A percentile compares a stretch with the other conserved stretches of the same genome.
Evolutionary conservation across 2,888 invertebrate genomes (phyloP).

Genomic region (Luperina testacea): DNA sequence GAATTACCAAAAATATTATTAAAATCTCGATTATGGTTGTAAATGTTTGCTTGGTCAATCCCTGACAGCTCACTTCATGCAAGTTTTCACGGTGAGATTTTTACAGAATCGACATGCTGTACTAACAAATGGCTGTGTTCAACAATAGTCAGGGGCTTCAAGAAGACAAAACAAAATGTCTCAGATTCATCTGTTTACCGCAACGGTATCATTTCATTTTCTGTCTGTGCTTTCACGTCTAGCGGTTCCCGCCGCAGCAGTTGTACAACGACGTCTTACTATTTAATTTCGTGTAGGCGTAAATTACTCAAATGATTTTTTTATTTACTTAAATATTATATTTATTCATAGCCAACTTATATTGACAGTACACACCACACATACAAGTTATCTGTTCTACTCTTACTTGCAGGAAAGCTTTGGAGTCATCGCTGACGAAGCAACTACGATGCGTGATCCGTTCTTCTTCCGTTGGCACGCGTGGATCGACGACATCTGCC

Average conservation of each 20-base stretch:
- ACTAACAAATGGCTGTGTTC: neutral
- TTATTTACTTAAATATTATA: no score
- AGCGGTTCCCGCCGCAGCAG: neutral
- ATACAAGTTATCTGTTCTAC: no score
- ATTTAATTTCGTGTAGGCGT: slow-evolving; percentile 16
- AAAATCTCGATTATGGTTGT: no score
- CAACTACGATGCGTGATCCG: slow-evolving; percentile 96
- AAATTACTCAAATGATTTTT: neutral
- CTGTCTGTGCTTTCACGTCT: no score
- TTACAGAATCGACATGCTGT: no score
- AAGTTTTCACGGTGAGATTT: no score
- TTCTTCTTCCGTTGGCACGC: slow-evolving; percentile 96
- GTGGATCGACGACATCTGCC: slow-evolving; percentile 93
- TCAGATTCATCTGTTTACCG: neutral
- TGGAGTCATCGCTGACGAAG: slow-evolving; percentile 94
- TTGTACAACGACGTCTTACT: slow-evolving; percentile 4
- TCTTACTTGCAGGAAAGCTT: slow-evolving; percentile 92
- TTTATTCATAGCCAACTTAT: no score
- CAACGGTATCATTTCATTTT: neutral
- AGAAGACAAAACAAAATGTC: no score
- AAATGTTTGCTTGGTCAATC: no score
- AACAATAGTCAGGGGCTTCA: no score
- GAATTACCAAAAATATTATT: no score
- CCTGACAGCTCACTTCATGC: no score
- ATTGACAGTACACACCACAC: neutral